phyloP scores from a whole-genome alignment of 2,113 vertebrate genomes.

The Erythrocercus mccallii region DNA sequence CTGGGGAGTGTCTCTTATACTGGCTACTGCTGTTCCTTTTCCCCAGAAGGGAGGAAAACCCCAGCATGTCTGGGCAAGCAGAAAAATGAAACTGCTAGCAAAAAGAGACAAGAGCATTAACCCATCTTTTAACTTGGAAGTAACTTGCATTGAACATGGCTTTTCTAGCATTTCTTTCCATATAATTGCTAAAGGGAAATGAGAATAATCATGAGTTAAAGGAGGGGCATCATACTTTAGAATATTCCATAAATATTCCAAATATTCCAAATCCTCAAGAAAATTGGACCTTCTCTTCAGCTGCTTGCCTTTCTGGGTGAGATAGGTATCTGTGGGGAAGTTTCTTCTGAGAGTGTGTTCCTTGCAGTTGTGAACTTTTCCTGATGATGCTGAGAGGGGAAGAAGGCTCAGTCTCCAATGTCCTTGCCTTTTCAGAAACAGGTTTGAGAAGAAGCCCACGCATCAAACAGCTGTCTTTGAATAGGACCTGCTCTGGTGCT shows the following conservation, averaged over 20 bases:
- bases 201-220: not conserved
- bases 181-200: not conserved
- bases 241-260: not conserved
- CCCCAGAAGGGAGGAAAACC: not conserved
- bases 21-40: not conserved
- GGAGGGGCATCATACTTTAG: not conserved
- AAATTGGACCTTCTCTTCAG: not conserved
- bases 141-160: not conserved
- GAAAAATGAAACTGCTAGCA: not conserved
- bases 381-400: not conserved
- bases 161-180: not conserved
- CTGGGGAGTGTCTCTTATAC: not conserved
- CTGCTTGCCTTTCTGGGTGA: not conserved
- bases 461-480: constrained; percentile 78
- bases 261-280: not conserved
- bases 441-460: constrained; percentile 88
- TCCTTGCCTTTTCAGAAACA: constrained; percentile 53
- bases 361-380: not conserved
- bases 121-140: not conserved
- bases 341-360: not conserved
- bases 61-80: not conserved
- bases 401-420: not conserved
- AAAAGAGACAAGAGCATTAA: not conserved
- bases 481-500: constrained; percentile 74
- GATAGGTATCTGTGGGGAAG: not conserved